phyloP scores from a whole-genome alignment of 2,888 invertebrate species.

The Oscheius sp. region DNA sequence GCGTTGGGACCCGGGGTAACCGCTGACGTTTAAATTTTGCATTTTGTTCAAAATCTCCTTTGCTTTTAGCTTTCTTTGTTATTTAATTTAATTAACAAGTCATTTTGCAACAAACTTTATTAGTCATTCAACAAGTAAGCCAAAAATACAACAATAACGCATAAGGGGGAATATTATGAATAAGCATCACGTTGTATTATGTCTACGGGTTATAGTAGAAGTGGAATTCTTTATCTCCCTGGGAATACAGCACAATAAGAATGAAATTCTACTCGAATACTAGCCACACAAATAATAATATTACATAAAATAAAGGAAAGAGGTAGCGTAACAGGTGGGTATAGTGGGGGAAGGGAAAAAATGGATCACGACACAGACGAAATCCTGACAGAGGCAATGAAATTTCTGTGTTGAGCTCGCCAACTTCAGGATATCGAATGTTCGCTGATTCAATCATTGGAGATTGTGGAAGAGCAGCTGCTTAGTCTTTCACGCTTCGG shows the following conservation, averaged over 20 bases:
- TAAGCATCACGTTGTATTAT: too few species aligned
- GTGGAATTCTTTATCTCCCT: constrained; percentile 20
- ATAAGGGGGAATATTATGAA: too few species aligned
- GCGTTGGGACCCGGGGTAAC: not conserved
- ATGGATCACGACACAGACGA: constrained; percentile 2
- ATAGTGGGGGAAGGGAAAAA: too few species aligned
- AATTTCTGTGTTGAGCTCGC: constrained; percentile 12
- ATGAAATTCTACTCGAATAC: not conserved
- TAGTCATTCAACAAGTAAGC: not conserved
- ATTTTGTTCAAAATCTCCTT: not conserved
- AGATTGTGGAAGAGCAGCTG: constrained; percentile 23
- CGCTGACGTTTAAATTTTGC: not conserved
- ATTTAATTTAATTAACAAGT: not conserved
- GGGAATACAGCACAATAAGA: constrained; percentile 15
- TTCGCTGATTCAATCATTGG: not conserved
- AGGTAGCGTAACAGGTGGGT: constrained; percentile 5
- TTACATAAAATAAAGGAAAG: not conserved
- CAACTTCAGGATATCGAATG: constrained; percentile 26
- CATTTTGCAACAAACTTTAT: not conserved
- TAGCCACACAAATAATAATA: constrained; percentile 7
- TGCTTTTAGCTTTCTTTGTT: not conserved
- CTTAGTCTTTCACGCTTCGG: constrained; percentile 28
- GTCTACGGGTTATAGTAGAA: not conserved
- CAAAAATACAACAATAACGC: too few species aligned
- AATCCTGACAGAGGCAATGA: constrained; percentile 17